These are phyloP conservation scores for Augochlorella aurata DNA, from an alignment of 2,888 invertebrate species.

Conservation along the genomic window DNA sequence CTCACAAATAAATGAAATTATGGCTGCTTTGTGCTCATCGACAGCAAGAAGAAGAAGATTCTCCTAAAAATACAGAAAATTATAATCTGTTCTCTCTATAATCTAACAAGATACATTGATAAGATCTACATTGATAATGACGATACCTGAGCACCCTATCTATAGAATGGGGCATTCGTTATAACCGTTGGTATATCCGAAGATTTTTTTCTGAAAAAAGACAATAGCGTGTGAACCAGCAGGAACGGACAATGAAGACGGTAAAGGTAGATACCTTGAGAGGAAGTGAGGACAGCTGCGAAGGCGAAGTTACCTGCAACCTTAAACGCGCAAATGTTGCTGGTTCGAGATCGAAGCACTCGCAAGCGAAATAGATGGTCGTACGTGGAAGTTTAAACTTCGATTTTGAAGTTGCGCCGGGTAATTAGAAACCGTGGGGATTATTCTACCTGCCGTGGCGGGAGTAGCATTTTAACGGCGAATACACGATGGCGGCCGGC, in stretches of 20 bases:
- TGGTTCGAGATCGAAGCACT: not conserved
- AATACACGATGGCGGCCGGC: not conserved
- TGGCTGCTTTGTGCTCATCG: not conserved
- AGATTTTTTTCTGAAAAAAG: too few relatives aligned
- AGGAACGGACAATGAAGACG: too few relatives aligned
- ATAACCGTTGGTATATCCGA: too few relatives aligned
- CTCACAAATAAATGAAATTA: not conserved
- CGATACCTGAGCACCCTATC: too few relatives aligned
- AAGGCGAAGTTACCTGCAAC: not conserved
- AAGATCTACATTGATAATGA: too few relatives aligned
- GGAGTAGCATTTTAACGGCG: constrained; percentile 7
- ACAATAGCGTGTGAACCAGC: too few relatives aligned
- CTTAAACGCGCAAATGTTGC: not conserved
- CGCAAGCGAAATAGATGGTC: not conserved
- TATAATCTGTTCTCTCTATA: too few relatives aligned
- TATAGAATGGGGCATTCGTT: too few relatives aligned
- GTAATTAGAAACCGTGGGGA: constrained; percentile 8
- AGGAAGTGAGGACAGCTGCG: not conserved
- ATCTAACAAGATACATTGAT: too few relatives aligned
- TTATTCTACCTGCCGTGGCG: not conserved
- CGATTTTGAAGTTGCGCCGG: not conserved
- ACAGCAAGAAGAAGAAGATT: not conserved
- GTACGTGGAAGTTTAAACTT: constrained; percentile 6
- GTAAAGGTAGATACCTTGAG: not conserved
- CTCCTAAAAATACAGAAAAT: too few relatives aligned